Evolutionary conservation across 2,797 vertebrate species (phyloP), one percentile per base, ranked within the genome.

Genomic region (Tachyglossus aculeatus): DNA sequence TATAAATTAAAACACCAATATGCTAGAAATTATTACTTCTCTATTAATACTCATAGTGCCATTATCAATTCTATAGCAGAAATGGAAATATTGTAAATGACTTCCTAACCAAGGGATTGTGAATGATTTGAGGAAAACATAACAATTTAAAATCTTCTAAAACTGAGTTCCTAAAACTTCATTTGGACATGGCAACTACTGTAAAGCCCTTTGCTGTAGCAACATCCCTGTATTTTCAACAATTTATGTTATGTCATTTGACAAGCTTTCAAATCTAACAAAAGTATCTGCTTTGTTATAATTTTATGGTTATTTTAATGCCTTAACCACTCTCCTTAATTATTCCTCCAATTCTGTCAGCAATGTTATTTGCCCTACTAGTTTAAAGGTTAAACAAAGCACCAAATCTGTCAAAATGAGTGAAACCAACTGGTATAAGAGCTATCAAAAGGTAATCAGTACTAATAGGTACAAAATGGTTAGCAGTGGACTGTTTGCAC

Each of bases 381-480:
- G 93, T 94, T 93, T 92, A 96, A 95, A 97, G 95, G 94, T 97
- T 96, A 97, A 97, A 96, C 94, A 95, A 96, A 96, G 94, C 94
- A 92, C 93, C 89, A 94, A 87, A 92, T 93, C 91, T 96, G 95
- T 96, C 96, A 96, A 93, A 91, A 93, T 95, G 96, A 98, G 95
- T 94, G 94, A 97, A 98, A 95, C 95, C 96, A 96, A 96, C 94
- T 96, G 95, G 93, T 87, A 91, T n/a, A 91, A 91, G 83, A 79
- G 88, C 95, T 96, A 97, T 96, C 95, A 96, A 94, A 94, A 95
- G 94, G 95, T 96, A 97, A 98, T 98, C 95, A 96, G 94, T 93
- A 91, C 94, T 98, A 98, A 98, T 98, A 97, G 95, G 95, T 96
- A 96, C 95, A 96, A 97, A 97, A 98, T 97, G 92, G 94, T 92